Conservation (phyloP, 2,888 invertebrate species). For the Cepaea hortensis region DNA sequence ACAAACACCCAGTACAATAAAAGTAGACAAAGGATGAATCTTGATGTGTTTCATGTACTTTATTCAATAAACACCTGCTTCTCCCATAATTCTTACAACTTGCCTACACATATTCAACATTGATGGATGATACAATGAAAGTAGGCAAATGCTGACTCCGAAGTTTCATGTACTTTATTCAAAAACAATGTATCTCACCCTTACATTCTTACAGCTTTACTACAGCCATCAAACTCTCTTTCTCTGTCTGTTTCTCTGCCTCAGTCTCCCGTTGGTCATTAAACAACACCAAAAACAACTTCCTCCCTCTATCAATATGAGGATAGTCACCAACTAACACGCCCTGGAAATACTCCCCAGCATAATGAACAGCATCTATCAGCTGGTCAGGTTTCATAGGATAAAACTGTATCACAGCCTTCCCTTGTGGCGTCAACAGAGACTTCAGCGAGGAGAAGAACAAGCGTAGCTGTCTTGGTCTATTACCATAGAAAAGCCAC, state of each 20-base stretch:
- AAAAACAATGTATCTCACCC: no score
- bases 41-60: no score
- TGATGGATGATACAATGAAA: no score
- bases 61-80: no score
- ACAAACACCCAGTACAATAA: no score
- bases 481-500: conserved; percentile 51
- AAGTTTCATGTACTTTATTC: no score
- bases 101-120: no score
- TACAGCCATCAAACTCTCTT: no score
- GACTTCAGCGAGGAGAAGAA: conserved; percentile 51
- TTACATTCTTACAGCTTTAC: no score
- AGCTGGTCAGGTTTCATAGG: conserved; percentile 48
- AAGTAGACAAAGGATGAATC: no score
- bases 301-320: conserved; percentile 53
- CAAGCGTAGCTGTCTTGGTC: conserved; percentile 26
- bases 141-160: no score
- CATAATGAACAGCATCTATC: conserved; percentile 37
- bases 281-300: conserved; percentile 53
- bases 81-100: no score
- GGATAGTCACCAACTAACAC: conserved; percentile 53
- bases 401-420: conserved; percentile 55
- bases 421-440: conserved; percentile 46
- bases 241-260: background rate
- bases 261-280: background rate
- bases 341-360: conserved; percentile 49